Evolutionary conservation across 2,888 invertebrate genomes (phyloP), one percentile per base, ranked within the genome.

Genomic region (Lycophotia porphyrea): DNA sequence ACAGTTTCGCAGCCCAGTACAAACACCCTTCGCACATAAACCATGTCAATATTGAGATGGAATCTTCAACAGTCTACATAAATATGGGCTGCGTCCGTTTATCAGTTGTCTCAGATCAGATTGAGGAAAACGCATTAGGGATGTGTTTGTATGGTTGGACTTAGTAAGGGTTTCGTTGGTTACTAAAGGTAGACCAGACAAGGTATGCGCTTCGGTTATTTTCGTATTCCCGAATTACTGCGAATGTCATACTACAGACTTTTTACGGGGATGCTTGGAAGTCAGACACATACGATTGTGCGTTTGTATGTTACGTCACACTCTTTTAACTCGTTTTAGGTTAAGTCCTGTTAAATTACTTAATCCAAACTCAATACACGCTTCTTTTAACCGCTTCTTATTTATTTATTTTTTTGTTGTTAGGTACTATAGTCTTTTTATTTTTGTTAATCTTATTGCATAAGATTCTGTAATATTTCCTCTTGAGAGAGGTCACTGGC

Each of bases 121-220:
- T 67, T 70, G 61, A 81, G 67, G 66, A 70, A 81, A 70, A 76
- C 49, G 70, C 81, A 70, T 80, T 66, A 73, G 44, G 66, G 49
- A 15, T 66, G n/a, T 49, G 55, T 63, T 55, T 61, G 68, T 63
- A 34, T 27, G 4, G 65, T 42, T 71, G 55, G 15, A 39, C 39
- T 27, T 61, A 9, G 27, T 72, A 66, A 15, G 21, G n/a, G n/a
- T 36, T 61, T 36, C 36, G 34, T 36, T 24, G 36, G 61, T 61
- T 31, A 36, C 36, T 55, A 31, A 21, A 61, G 13, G 24, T 61
- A 9, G 7, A 13, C 36, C 36, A 36, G n/a, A n/a, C 5, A 36
- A 36, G 0, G 24, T 36, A n/a, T 61, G 7, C 61, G 7, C 61
- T n/a, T 36, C 61, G 13, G 36, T 13, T 36, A 60, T 21, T 13